Evolutionary conservation across 2,113 vertebrate species (phyloP).

Genomic region (Semicossyphus pulcher): DNA sequence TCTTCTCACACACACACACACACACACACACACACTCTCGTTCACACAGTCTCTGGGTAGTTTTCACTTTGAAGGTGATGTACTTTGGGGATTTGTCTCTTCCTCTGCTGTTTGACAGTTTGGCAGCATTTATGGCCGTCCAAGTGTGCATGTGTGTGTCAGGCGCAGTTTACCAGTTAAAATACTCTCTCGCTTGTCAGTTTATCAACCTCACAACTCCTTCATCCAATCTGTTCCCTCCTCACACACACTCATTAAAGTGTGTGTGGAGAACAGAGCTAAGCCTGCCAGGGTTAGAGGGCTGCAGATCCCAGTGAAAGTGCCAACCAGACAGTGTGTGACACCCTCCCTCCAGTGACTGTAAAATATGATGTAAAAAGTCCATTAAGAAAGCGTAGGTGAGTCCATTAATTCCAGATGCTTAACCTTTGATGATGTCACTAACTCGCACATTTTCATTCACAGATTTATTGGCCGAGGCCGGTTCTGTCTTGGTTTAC

Average conservation of each 20-base stretch:
- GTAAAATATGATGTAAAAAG: conserved; percentile 33
- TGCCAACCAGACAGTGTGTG: background rate
- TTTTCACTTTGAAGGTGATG: conserved; percentile 50
- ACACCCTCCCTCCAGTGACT: background rate
- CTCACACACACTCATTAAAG: background rate
- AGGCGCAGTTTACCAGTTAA: conserved; percentile 30
- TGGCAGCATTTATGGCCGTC: conserved; percentile 48
- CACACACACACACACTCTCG: background rate
- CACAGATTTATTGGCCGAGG: conserved; percentile 15
- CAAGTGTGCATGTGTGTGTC: conserved; percentile 7
- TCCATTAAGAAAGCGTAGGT: conserved; percentile 9
- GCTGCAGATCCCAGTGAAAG: background rate
- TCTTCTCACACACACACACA: no score
- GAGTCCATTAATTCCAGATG: conserved; percentile 55
- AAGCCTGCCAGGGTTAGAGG: background rate
- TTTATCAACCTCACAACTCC: conserved; percentile 41
- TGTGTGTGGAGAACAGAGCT: background rate
- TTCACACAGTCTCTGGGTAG: conserved; percentile 18
- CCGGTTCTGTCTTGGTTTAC: background rate
- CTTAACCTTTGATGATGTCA: conserved; percentile 63
- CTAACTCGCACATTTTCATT: background rate
- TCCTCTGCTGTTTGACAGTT: conserved; percentile 63
- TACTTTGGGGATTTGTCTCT: conserved; percentile 65
- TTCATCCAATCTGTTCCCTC: background rate
- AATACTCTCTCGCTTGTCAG: conserved; percentile 43